Percentiles rank a stretch among this genome's conserved stretches.
Evolutionary conservation across 2,113 vertebrate species (phyloP).

Genomic region (Ammodytes dubius): DNA sequence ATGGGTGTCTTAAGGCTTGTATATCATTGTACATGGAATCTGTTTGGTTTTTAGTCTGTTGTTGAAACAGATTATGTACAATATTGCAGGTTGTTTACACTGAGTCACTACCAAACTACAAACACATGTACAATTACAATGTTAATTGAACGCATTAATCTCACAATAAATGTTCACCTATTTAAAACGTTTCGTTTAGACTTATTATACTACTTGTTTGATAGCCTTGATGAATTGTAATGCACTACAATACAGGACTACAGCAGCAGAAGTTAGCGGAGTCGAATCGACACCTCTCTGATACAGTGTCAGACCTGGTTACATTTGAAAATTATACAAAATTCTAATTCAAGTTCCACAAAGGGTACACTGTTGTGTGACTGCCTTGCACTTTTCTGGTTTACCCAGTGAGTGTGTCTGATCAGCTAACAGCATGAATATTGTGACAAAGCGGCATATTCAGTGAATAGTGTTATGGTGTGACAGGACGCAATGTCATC

Average conservation of each 20-base stretch:
- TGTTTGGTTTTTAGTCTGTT: neutral
- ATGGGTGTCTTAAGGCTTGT: neutral
- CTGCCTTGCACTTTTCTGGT: conserved; percentile 18
- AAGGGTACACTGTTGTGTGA: neutral
- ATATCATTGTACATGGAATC: neutral
- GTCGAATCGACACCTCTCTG: neutral
- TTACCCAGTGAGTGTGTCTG: conserved; percentile 1
- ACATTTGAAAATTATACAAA: neutral
- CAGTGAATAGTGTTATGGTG: conserved; percentile 67
- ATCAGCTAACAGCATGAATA: conserved; percentile 33
- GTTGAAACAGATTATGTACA: neutral
- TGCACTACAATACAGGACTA: neutral
- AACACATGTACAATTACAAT: neutral
- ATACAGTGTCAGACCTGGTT: conserved; percentile 1
- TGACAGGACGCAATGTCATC: conserved; percentile 70
- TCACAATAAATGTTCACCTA: no score
- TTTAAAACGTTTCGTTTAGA: neutral
- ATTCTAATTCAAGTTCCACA: neutral
- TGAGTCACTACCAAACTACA: neutral
- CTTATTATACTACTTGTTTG: neutral
- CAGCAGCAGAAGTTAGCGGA: conserved; percentile 22
- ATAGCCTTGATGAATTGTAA: neutral
- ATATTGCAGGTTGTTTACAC: neutral
- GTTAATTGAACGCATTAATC: neutral
- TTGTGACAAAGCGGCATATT: conserved; percentile 47